Base-by-base conservation (phyloP, 2,113 vertebrate species). In the Orthonyx spaldingii region DNA sequence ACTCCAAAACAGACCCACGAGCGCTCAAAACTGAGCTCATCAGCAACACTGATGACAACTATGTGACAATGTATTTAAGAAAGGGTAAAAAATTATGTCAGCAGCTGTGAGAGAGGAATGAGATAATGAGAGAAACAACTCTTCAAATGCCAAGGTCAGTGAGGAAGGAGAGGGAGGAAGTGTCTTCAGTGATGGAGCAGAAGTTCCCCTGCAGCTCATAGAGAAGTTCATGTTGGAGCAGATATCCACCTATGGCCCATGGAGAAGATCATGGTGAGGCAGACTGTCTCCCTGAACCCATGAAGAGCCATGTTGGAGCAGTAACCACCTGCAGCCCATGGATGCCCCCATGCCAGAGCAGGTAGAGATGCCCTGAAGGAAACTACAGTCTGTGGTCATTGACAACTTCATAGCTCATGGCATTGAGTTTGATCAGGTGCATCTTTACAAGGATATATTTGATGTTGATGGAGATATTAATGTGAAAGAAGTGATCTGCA, bases 1-100 rank as follows among this genome's bases (percentile, higher is more conserved):
- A 2, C 44, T 77, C 27, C 39, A 49, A 72, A 81, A 27, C 6
- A 71, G 32, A 70, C 46, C 4, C 19, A 44, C 20, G 0, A 1
- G 26, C 70, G 33, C 26, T 35, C 33, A 83, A 83, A 79, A 55
- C 30, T 9, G 23, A 57, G 12, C 5, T 27, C 10, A 17, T 26
- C 16, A 35, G 8, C 3, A 3, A 3, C 33, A 24, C 2, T 42
- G 11, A 11, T 53, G 63, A 75, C 0, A 1, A 3, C 6, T n/a
- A 11, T 22, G 10, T 57, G 41, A 49, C 24, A 64, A 55, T 0
- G 1, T 28, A 19, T 39, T 56, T 57, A 39, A 56, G 33, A 70
- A 56, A 77, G 28, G 1, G 5, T 23, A 59, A 74, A 30, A 68
- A 71, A 53, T 39, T 4, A 10, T n/a, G 20, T 35, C 30, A 84